phyloP scores from a whole-genome alignment of 2,113 vertebrate species.

The Parus major region DNA sequence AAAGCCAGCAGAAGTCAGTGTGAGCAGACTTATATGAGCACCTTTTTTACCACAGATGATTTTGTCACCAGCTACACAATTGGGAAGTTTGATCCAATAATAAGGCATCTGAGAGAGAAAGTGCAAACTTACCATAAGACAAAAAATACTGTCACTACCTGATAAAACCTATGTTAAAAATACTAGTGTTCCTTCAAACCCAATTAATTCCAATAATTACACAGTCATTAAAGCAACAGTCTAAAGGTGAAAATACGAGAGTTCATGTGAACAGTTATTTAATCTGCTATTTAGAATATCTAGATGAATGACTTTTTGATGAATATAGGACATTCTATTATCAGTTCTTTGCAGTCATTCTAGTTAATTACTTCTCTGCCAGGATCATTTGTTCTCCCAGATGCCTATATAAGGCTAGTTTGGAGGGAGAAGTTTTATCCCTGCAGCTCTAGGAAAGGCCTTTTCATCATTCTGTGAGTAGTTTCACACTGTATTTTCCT shows the following conservation, averaged over 20 bases:
- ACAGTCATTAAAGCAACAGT: constrained; percentile 18
- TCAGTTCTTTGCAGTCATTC: constrained; percentile 10
- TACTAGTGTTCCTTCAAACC: not conserved
- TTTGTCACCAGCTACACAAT: not conserved
- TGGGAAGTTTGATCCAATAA: not conserved
- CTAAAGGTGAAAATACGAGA: constrained; percentile 13
- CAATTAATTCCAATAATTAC: constrained; percentile 19
- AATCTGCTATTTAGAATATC: constrained; percentile 11
- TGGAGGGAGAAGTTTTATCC: not conserved
- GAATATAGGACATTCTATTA: constrained; percentile 30
- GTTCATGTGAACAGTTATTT: constrained; percentile 25
- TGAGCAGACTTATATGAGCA: not conserved
- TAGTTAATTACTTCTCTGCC: constrained; percentile 32
- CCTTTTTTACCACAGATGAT: not conserved
- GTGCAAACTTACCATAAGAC: not conserved
- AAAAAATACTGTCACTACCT: not conserved
- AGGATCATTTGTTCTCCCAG: not conserved
- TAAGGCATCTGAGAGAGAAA: not conserved
- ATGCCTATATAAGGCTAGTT: not conserved
- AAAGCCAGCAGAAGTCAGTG: not conserved
- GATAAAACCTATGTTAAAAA: not conserved
- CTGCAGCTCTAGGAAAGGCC: not conserved
- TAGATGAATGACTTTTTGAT: constrained; percentile 4
- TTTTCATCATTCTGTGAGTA: not conserved
- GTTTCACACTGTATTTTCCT: not conserved